Conservation (phyloP, 2,797 vertebrate genomes). For the Phrynocephalus forsythii region DNA sequence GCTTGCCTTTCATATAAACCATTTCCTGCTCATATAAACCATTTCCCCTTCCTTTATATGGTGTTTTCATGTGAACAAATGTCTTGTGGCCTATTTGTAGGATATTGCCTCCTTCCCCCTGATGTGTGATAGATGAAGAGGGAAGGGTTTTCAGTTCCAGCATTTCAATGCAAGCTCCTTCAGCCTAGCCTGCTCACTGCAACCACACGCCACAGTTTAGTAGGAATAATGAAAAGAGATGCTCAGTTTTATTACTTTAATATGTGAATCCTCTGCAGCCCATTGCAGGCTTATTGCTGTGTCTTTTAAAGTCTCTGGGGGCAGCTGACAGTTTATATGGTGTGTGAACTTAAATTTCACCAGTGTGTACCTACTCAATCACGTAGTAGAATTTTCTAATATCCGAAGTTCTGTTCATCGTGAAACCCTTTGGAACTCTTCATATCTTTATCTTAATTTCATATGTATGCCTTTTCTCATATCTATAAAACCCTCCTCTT, state of each 20-base stretch:
- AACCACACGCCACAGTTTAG: background rate
- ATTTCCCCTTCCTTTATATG: background rate
- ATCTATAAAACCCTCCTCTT: background rate
- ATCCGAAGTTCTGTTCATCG: background rate
- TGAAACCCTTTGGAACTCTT: background rate
- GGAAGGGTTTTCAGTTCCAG: background rate
- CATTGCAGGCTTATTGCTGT: slow-evolving; percentile 14
- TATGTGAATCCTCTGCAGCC: slow-evolving; percentile 35
- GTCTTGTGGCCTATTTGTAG: background rate
- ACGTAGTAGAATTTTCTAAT: background rate
- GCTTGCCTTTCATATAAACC: slow-evolving; percentile 12
- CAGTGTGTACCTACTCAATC: background rate
- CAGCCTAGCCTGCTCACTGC: background rate
- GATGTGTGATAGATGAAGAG: background rate
- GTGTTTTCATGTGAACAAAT: background rate
- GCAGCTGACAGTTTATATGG: slow-evolving; percentile 21
- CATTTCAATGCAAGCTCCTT: background rate
- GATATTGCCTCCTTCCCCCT: accelerated
- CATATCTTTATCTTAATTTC: background rate
- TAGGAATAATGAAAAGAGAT: slow-evolving; percentile 23
- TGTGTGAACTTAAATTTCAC: slow-evolving; percentile 7
- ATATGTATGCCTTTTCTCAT: background rate
- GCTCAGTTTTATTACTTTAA: slow-evolving; percentile 19
- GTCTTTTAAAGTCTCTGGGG: slow-evolving; percentile 29
- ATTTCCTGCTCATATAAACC: background rate